Base-by-base conservation (phyloP, 2,888 invertebrate genomes). In the Hydriomena furcata region DNA sequence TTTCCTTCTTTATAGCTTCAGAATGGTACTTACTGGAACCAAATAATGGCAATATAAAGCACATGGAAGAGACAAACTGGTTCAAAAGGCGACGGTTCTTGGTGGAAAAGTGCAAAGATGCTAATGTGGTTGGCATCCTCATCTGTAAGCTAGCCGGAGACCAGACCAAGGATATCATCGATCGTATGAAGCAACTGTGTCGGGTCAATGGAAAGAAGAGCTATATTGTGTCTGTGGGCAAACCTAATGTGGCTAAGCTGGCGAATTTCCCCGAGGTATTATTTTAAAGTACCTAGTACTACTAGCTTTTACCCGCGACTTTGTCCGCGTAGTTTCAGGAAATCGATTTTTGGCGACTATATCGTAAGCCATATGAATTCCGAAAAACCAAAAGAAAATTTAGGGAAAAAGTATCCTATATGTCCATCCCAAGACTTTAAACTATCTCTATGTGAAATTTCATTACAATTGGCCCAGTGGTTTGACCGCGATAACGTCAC, bases 191-290 rank as follows among this genome's bases (percentile, higher is more conserved):
- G 76, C 79, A 91, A 41, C 84, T 97, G 41, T 93, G 97, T 27
- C 93, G 93, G 66, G 80, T 91, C 1, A 94, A 95, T 46, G 94
- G 95, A 0, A 98, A 98, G 73, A 98, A 97, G 76, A 94, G 94
- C 58, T 98, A 99, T 73, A 94, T 97, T 34, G 94, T 99, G 45
- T 96, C 96, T 13, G 96, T 99, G 43, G 99, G 99, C 3, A 98
- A 98, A 78, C 95, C 98, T 1, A 99, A 97, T 88, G 95, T 96
- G 7, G 95, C 97, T 0, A 99, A 99, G 82, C 86, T 99, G 53
- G 98, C 98, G 0, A 99, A 99, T 85, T 98, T 99, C 79, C 94
- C 95, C 45, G 97, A 97, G 91, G 94, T 94, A 80, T n/a, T n/a
- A n/a, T n/a, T n/a, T n/a, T n/a, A n/a, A n/a, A n/a, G n/a, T n/a